Base-by-base conservation (phyloP, 2,113 vertebrate species). In the Entelurus aequoreus region DNA sequence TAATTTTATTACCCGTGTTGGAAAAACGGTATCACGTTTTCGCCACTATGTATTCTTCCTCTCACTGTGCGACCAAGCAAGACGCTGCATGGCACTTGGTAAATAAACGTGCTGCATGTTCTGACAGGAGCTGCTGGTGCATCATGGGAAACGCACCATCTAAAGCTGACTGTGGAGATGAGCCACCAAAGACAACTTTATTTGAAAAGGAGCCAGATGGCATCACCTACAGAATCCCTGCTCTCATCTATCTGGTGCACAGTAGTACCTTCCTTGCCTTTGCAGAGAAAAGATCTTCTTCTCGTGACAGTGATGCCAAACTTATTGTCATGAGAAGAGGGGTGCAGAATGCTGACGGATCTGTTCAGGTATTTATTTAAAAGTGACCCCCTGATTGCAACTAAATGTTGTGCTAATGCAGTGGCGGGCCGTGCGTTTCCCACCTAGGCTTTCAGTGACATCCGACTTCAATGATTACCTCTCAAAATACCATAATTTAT, bases 221-320 rank as follows among this genome's bases (percentile, higher is more conserved):
- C 4, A 40, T 88, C 58, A 95, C 90, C 9, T 97, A 94, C 84
- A 92, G 96, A 55, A 94, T 98, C 61, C 96, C 95, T 6, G 92
- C 94, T 5, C 80, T 98, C 55, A 84, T 97, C 47, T 94, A 93
- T 57, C 19, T 97, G 4, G 90, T 84, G 10, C 74, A 85, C 0
- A 11, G 71, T 2, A 69, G 62, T 54, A 90, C 89, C 6, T 93
- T 94, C 80, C 90, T 98, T 69, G 94, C 94, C 63, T 96, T 98
- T 55, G 93, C 94, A 0, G 96, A 98, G 80, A 93, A 92, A 44
- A 92, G 95, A 19, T 84, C 87, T 12, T 87, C 94, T 0, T 0
- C 75, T 11, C 48, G 0, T 58, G 95, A 98, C 12, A 75, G 82
- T 28, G 89, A 96, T 3, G 91, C 94, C n/a, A 78, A 93, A 75